Base-by-base conservation (phyloP, 2,888 invertebrate species). In the Abscondita cerata region DNA sequence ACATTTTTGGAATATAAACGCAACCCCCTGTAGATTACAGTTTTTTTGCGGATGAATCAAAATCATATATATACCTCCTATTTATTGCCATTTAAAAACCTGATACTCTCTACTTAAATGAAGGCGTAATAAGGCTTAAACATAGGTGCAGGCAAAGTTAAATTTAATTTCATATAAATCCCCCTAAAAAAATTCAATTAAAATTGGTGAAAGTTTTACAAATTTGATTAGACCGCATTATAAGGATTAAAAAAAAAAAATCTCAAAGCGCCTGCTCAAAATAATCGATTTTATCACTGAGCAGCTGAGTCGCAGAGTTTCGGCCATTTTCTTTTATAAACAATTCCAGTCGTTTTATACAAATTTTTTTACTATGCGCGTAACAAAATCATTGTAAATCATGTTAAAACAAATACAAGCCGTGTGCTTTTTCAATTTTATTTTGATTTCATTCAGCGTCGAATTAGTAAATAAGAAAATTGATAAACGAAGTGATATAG, bases 401-500 rank as follows among this genome's bases (percentile, higher is more conserved):
- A 56, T 56, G 48, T 34, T 38, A 36, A 36, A 15, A 13, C 36
- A 31, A 50, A 40, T 53, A 44, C 20, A 57, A 50, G 20, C 53
- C 8, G 52, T 51, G 52, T 53, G 34, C 47, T 55, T 33, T 38
- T 41, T 58, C 15, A 20, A 20, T 56, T 60, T 54, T 13, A 15
- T 36, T 40, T 40, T 52, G 3, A 13, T 56, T 46, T 33, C 31
- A 16, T 36, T 15, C 31, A 31, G 53, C 40, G 50, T 16, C 6
- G 52, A 19, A 34, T 8, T 44, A 25, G 15, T 48, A 9, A 51
- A 41, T 20, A 64, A 56, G 44, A 12, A 54, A 12, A 25, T 64
- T 20, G 33, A 13, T 12, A 64, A 64, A 47, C 34, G 59, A 34
- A 63, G 58, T 51, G 87, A 87, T 72, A 83, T 86, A 67, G 86